Conservation (phyloP, 2,113 vertebrate genomes). For the Peucedramus taeniatus region DNA sequence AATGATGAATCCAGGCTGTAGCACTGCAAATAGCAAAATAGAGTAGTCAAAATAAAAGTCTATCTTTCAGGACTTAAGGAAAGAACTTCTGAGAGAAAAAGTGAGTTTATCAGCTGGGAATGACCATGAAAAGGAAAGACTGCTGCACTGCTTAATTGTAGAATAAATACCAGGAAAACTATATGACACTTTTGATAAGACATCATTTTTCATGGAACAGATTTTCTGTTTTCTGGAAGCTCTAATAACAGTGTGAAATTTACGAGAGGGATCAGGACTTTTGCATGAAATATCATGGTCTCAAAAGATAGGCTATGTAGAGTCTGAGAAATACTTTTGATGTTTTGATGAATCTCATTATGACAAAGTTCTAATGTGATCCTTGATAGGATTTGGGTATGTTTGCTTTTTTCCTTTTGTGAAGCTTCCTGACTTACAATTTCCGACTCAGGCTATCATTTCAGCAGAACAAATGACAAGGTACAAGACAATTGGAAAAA, state of each 20-base stretch:
- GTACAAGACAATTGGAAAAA: neutral
- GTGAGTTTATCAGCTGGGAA: neutral
- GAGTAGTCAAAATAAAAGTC: neutral
- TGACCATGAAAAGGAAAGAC: neutral
- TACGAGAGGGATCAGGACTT: neutral
- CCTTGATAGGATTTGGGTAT: neutral
- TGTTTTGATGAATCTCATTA: neutral
- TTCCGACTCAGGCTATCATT: neutral
- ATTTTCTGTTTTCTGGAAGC: neutral
- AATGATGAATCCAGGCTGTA: neutral
- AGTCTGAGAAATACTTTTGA: no score
- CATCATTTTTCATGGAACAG: neutral
- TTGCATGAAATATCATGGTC: neutral
- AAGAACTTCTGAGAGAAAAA: neutral
- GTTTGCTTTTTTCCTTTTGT: neutral
- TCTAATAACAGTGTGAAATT: neutral
- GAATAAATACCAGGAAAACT: neutral
- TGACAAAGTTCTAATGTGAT: neutral
- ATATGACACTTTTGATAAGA: neutral
- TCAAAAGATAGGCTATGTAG: neutral
- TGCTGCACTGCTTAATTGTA: neutral
- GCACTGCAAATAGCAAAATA: neutral
- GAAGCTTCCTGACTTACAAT: neutral
- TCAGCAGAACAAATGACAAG: neutral
- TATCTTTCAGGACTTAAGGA: neutral